Evolutionary conservation across 1,140 invertebrate species (phyloP), one percentile per base, ranked within the genome.

Genomic region (Lepidurus apus): DNA sequence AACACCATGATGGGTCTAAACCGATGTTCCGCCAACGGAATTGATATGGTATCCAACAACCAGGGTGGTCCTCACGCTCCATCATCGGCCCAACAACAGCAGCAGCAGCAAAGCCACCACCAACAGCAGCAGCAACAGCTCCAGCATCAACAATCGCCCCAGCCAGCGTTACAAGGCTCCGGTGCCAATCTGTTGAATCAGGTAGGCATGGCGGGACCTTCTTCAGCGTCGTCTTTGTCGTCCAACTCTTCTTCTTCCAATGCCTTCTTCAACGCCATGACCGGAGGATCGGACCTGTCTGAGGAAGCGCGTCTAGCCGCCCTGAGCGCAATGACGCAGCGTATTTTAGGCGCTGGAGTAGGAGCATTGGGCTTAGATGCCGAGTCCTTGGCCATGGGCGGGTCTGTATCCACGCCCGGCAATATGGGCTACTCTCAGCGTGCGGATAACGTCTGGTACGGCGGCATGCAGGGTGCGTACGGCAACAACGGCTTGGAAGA

Each of bases 281-380:
- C 9, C 7, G 53, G 53, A 7, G 53, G 53, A 21, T 6, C 53
- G 21, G 78, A 79, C 47, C 73, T 79, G 8, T 74, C 78, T 4
- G 78, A 79, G 47, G 78, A 79, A 43, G 75, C 78, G 11, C 78
- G 78, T 11, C 42, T 79, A 74, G 78, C 78, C 42, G 78, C 78
- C 24, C 43, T 79, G 73, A 79, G 75, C 73, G 78, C 78, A 7
- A 79, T 79, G 78, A 79, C 78, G 34, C 78, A 79, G 34, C 73
- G 78, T 43, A 43, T 79, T 43, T 75, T 79, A 74, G 45, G 73
- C 26, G 21, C 78, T 26, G 43, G 74, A 44, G 78, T 75, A 24
- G 78, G 76, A 42, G 65, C 76, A 26, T 13, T 65, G 76, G 44
- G 76, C 43, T 47, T 77, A 13, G 44, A 77, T 26, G 74, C 43